A percentile compares a stretch with the other conserved stretches of the same genome.
phyloP scores from a whole-genome alignment of 2,888 invertebrate species.

The Mimumesa dahlbomi region DNA sequence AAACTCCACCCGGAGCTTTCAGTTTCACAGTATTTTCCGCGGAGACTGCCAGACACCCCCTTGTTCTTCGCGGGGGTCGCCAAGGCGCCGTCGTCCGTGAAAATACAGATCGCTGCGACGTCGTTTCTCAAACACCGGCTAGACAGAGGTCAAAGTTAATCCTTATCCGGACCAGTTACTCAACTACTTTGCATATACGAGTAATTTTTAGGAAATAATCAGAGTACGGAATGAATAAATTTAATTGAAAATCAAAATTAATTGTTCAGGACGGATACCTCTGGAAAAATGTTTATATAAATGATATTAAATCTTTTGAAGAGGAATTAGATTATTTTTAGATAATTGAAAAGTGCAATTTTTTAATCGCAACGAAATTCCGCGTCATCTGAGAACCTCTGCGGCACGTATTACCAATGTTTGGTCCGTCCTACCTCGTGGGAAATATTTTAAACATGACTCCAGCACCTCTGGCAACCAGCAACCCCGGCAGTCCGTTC shows the following conservation, averaged over 20 bases:
- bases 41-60: slow-evolving; percentile 46
- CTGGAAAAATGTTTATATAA: too few relatives aligned
- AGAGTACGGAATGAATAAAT: too few relatives aligned
- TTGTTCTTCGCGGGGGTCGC: slow-evolving; percentile 17
- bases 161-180: too few relatives aligned
- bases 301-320: too few relatives aligned
- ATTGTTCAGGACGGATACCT: too few relatives aligned
- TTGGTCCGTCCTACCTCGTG: slow-evolving; percentile 31
- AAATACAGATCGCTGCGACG: slow-evolving; percentile 36
- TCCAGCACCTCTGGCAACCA: slow-evolving; percentile 10
- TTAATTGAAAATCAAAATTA: too few relatives aligned
- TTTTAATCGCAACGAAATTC: too few relatives aligned
- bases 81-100: slow-evolving; percentile 35
- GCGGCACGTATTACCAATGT: slow-evolving; percentile 23
- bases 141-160: too few relatives aligned
- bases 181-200: too few relatives aligned
- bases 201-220: too few relatives aligned
- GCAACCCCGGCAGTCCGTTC: background rate
- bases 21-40: slow-evolving; percentile 65
- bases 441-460: slow-evolving; percentile 50
- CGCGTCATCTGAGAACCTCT: slow-evolving; percentile 14
- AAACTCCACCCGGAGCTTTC: slow-evolving; percentile 55
- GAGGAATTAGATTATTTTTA: too few relatives aligned
- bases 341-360: background rate
- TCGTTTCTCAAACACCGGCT: slow-evolving; percentile 35